Percentiles rank a stretch among this genome's conserved stretches.
Evolutionary conservation across 2,888 invertebrate species (phyloP).

Genomic region (Cloeon dipterum): DNA sequence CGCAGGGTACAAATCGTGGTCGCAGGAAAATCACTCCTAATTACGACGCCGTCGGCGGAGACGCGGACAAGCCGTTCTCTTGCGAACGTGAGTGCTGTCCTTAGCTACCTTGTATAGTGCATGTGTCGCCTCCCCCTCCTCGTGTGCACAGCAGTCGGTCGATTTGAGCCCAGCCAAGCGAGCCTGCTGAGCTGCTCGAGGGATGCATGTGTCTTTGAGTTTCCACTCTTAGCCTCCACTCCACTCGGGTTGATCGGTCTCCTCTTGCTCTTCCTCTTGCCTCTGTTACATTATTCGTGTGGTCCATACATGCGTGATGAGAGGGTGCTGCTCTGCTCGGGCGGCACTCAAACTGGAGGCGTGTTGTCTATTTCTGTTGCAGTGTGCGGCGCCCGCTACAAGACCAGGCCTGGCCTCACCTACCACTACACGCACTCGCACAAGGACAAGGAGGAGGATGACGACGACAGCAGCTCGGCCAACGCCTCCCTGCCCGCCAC

Average conservation of each 20-base stretch:
- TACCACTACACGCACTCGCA: slow-evolving; percentile 91
- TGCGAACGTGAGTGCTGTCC: slow-evolving; percentile 72
- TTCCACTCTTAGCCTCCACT: no score
- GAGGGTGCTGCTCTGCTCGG: no score
- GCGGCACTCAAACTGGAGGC: no score
- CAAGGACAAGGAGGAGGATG: slow-evolving; percentile 20
- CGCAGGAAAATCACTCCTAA: slow-evolving; percentile 23
- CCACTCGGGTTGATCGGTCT: no score
- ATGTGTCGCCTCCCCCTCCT: no score
- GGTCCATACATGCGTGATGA: no score
- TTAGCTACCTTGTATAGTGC: background rate
- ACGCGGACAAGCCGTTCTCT: slow-evolving; percentile 69
- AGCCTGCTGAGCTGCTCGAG: no score
- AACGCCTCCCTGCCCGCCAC: slow-evolving; percentile 14
- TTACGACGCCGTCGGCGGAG: slow-evolving; percentile 38
- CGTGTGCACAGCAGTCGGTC: no score
- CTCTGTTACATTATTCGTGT: no score
- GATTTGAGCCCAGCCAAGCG: no score
- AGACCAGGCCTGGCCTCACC: slow-evolving; percentile 84
- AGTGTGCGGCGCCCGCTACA: slow-evolving; percentile 92
- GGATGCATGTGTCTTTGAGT: no score
- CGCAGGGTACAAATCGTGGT: slow-evolving; percentile 23
- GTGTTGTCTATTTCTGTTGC: slow-evolving; percentile 25
- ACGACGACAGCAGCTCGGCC: slow-evolving; percentile 9
- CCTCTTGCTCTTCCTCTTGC: no score